Percentiles rank a stretch among this genome's conserved stretches.
Conservation (phyloP, 2,113 vertebrate genomes). For the Podocnemis expansa region DNA sequence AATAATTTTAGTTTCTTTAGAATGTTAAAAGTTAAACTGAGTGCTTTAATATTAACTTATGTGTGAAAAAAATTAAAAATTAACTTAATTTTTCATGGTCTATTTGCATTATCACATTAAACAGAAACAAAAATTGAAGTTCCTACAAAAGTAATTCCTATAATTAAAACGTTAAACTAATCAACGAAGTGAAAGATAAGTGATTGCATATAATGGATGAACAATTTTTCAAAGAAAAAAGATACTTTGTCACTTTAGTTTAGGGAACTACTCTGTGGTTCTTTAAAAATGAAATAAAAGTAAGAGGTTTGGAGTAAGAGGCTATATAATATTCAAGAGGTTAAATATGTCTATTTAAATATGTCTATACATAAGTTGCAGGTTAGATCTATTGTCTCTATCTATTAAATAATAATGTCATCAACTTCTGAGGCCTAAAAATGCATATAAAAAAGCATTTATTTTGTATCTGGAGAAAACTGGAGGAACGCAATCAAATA, state of each 20-base stretch:
- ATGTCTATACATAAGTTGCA: slow-evolving; percentile 7
- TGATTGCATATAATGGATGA: background rate
- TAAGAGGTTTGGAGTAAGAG: background rate
- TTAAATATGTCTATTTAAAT: no score
- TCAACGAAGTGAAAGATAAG: background rate
- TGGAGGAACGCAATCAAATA: background rate
- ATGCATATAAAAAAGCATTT: background rate
- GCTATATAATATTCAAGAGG: slow-evolving; percentile 38
- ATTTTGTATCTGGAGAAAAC: slow-evolving; percentile 38
- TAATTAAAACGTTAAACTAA: background rate
- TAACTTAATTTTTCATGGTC: background rate
- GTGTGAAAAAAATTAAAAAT: background rate
- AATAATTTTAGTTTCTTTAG: background rate
- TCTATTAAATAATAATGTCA: background rate
- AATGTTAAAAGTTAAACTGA: background rate
- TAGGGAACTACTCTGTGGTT: background rate
- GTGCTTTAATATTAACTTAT: background rate
- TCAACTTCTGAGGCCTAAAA: background rate
- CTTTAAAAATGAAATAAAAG: background rate
- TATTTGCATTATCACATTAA: slow-evolving; percentile 16
- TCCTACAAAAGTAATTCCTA: background rate
- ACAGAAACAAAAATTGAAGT: background rate
- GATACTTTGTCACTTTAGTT: background rate
- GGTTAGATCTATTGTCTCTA: background rate
- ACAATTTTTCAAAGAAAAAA: background rate